Base-by-base conservation (phyloP, 2,797 vertebrate genomes). In the Dendrocincla fuliginosa region DNA sequence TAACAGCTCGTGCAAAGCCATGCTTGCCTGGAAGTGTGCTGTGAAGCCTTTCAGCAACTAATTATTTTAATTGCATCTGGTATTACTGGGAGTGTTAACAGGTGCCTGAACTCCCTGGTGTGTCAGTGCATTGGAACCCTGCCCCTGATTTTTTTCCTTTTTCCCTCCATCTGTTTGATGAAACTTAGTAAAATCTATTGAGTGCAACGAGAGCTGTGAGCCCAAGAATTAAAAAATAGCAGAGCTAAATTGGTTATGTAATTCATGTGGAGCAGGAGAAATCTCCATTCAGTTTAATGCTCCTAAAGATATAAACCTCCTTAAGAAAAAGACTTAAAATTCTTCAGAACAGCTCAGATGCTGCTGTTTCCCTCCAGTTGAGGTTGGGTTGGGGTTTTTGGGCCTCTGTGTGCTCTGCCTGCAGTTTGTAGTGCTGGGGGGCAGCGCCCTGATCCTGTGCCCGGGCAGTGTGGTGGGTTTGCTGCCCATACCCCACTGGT, bases 51-150 rank as follows among this genome's bases (percentile, higher is more conserved):
- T 93, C 87, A 67, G 71, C 67, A 89, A 28, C 70, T 84, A 42
- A 84, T 93, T 87, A 70, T 63, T 92, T 77, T 64, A 74, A 89
- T 87, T 92, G 71, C 28, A 8, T 87, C 27, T 77, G 68, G 80
- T 93, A 77, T 41, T 87, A 44, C 56, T 50, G 17, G 4, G 24
- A 89, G 71, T 19, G 41, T 78, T 95, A 92, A 57, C 82, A 93
- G 85, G 91, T 94, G 82, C 73, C 78, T 89, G 69, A 91, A 77
- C 82, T 92, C 82, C 69, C 60, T 79, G 33, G 9, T 64, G 60
- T 92, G 80, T 61, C 53, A 24, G 4, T 53, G 46, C 25, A 61
- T 68, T 92, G 73, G 75, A 91, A 91, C 80, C 24, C 60, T 83
- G n/a, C 56, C 41, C 77, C 52, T 42, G 50, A 60, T 83, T 61